Base-by-base conservation (phyloP, 2,888 invertebrate genomes). In the Drosophila cognata region DNA sequence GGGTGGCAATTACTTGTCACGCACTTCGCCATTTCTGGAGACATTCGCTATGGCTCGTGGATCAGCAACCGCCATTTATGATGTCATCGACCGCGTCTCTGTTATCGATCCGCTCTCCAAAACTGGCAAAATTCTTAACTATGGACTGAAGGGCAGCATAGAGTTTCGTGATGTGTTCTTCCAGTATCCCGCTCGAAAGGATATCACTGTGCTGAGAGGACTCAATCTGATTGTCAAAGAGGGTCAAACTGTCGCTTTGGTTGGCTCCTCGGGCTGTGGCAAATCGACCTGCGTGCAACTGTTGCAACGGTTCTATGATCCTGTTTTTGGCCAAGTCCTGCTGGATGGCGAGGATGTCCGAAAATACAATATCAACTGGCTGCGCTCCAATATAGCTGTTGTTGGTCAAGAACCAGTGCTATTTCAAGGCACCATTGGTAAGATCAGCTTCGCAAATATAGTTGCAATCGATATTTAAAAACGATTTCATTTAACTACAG, bases 351-450 rank as follows among this genome's bases (percentile, higher is more conserved):
- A 94, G 48, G 95, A 97, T 89, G 93, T 97, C 43, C 93, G 94
- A 29, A 94, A 95, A 63, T 92, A 97, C 71, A 97, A 97, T 91
- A 94, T 97, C 6, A 93, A 94, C 7, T 96, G 96, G 95, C 92
- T 96, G 36, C 94, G 98, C 58, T 94, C 94, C 38, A 96, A 97
- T 87, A 96, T 98, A 64, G 97, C 97, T 0, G 95, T 97, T 8
- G 98, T 98, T 3, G 96, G 97, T 0, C 98, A 98, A 92, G 98
- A 98, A 81, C 98, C 97, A 0, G 96, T 96, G 16, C 94, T 98
- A 4, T 98, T 98, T 92, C 96, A 96, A 84, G 95, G 96, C 8
- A 95, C 95, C 31, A 97, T 98, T 36, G 91, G 91, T 91, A 31
- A 21, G 79, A n/a, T 13, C 2, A 36, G 1, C 16, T 41, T 3